Conservation (phyloP, 2,888 invertebrate genomes). For the Dione vanillae region DNA sequence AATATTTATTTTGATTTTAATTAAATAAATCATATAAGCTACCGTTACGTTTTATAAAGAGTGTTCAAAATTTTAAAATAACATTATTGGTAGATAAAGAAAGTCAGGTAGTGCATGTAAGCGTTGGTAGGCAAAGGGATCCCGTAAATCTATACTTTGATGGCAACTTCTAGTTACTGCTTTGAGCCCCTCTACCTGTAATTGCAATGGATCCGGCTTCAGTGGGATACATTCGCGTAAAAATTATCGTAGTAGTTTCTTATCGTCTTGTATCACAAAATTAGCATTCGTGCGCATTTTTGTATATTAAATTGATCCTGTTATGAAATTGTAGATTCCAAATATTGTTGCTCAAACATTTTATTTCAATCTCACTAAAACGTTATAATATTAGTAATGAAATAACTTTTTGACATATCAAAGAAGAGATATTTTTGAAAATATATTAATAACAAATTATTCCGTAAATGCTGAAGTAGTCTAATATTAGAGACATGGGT, state of each 20-base stretch:
- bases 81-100: not conserved
- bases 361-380: not conserved
- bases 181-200: too few species aligned
- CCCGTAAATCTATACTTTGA: too few species aligned
- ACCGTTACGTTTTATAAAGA: not conserved
- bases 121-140: too few species aligned
- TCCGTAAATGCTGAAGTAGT: too few species aligned
- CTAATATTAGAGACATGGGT: too few species aligned
- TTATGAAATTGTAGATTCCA: not conserved
- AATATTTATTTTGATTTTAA: slow-evolving; percentile 18
- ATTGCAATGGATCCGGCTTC: too few species aligned
- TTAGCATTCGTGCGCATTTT: not conserved
- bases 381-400: not conserved
- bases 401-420: not conserved
- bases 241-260: too few species aligned
- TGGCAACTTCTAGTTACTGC: too few species aligned
- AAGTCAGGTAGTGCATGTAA: too few species aligned
- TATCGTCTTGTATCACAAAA: too few species aligned
- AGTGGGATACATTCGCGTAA: too few species aligned
- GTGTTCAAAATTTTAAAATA: not conserved
- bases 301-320: slow-evolving; percentile 12
- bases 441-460: too few species aligned
- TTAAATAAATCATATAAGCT: slow-evolving; percentile 9
- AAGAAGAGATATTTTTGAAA: not conserved
- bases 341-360: slow-evolving; percentile 2